Evolutionary conservation across 2,797 vertebrate genomes (phyloP).

Genomic region (Spinibarbus caldwelli): DNA sequence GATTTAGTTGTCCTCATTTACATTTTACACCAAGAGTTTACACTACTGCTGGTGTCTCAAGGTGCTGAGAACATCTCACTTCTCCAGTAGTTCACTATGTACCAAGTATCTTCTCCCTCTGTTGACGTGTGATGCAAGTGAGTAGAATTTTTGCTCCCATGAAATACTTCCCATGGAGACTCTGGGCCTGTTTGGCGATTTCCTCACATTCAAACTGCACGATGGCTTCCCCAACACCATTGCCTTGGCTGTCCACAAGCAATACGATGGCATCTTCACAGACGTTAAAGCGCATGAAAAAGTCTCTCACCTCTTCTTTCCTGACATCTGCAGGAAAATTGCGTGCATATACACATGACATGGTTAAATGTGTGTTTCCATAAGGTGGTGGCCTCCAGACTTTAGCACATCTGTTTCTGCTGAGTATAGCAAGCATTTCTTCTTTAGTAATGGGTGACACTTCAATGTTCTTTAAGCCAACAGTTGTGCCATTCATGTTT

Average conservation of each 20-base stretch:
- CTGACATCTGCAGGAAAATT: slow-evolving; percentile 87
- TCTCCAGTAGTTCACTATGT: slow-evolving; percentile 33
- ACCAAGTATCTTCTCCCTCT: slow-evolving; percentile 77
- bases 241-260: slow-evolving; percentile 80
- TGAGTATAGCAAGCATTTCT: slow-evolving; percentile 79
- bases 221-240: slow-evolving; percentile 85
- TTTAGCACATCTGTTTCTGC: neutral
- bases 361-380: neutral
- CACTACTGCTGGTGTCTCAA: neutral
- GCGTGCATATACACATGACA: slow-evolving; percentile 69
- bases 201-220: slow-evolving; percentile 83
- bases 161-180: slow-evolving; percentile 78
- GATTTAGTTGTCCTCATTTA: neutral
- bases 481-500: slow-evolving; percentile 78
- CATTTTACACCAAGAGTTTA: neutral
- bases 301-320: slow-evolving; percentile 79
- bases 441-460: slow-evolving; percentile 81
- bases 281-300: slow-evolving; percentile 79
- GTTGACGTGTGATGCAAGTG: slow-evolving; percentile 79
- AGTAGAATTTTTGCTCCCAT: slow-evolving; percentile 83
- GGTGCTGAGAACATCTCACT: neutral
- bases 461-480: slow-evolving; percentile 77
- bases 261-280: slow-evolving; percentile 78
- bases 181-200: slow-evolving; percentile 77
- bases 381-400: neutral